Base-by-base conservation (phyloP, 2,888 invertebrate species). In the Athalia circularis region DNA sequence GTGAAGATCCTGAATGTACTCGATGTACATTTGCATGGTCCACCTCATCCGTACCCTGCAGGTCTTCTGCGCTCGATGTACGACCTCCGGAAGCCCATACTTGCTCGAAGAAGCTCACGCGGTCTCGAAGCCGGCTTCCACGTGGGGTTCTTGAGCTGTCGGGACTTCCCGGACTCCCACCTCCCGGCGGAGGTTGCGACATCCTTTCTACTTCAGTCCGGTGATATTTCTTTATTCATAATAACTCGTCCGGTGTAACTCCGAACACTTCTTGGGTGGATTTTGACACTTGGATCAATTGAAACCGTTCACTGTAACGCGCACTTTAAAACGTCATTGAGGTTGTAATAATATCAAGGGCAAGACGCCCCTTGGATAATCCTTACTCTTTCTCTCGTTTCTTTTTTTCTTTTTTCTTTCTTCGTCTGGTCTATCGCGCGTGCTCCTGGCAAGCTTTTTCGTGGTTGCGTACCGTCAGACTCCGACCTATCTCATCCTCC, bases 101-200 rank as follows among this genome's bases (percentile, higher is more conserved):
- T 91, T 94, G 94, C 90, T 96, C 96, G 91, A 95, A 96, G 89
- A 95, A 95, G 84, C 93, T 94, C 84, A 96, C 96, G 85, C 95
- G 94, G 86, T 95, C 94, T 81, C 93, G 93, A 80, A 96, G 92
- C 84, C 94, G 91, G 50, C 84, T 86, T 79, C 88, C 88, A 83
- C 90, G 87, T 84, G 91, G 88, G 81, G 88, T 90, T 70, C 86
- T 82, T 15, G 90, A 89, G 59, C 87, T 86, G 79, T 87, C 87
- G 81, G 84, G 82, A 65, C 79, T 80, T 57, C 78, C 82, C 80
- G 83, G 77, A 81, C 81, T 77, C 62, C 82, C 81, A 48, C 80
- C 83, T 78, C 82, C 82, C 67, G 82, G 81, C 15, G 75, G 75
- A 75, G 75, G 75, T 62, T 75, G 62, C 5, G 75, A 62, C 75